Evolutionary conservation across 2,113 vertebrate species (phyloP), one percentile per base, ranked within the genome.

Genomic region (Stegastes partitus): DNA sequence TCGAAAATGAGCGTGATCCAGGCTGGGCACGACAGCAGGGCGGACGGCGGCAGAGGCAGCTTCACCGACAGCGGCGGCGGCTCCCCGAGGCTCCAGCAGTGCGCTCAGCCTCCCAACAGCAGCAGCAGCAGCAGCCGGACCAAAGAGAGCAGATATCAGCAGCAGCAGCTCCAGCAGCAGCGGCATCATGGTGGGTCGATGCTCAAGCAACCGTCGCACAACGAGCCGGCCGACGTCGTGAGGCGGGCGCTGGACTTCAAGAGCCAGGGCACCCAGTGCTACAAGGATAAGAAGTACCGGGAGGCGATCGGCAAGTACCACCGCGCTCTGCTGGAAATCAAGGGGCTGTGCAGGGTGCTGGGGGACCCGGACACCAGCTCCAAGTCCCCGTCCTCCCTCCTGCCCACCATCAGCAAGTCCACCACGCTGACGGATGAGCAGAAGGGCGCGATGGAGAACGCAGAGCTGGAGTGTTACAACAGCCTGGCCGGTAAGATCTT

Each of bases 251-350:
- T 97, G 86, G 97, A 98, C 92, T 99, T 99, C 94, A 98, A 98
- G 95, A 93, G 95, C 91, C 96, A 99, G 89, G 98, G 97, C 58
- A 96, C 96, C 51, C 97, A 98, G 94, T 99, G 98, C 90, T 99
- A 99, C 95, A 98, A 98, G 93, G 98, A 99, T 85, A 99, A 99
- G 95, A 99, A 99, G 94, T 99, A 97, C 95, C 95, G 97, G 59
- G 98, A 99, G 89, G 98, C 98, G 92, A 99, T 99, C 75, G 98
- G 98, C 89, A 99, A 99, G 93, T 99, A 99, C 78, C 98, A 99
- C 94, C 95, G 98, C 77, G 97, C 98, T 56, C 86, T 99, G 89
- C 94, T 99, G 90, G 97, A 99, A 94, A 97, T 99, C 69, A 99
- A 99, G 93, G 97, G 96, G 69, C 92, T 99, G 91, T 95, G 92